Base-by-base conservation (phyloP, 2,113 vertebrate genomes). In the Oreochromis niloticus region DNA sequence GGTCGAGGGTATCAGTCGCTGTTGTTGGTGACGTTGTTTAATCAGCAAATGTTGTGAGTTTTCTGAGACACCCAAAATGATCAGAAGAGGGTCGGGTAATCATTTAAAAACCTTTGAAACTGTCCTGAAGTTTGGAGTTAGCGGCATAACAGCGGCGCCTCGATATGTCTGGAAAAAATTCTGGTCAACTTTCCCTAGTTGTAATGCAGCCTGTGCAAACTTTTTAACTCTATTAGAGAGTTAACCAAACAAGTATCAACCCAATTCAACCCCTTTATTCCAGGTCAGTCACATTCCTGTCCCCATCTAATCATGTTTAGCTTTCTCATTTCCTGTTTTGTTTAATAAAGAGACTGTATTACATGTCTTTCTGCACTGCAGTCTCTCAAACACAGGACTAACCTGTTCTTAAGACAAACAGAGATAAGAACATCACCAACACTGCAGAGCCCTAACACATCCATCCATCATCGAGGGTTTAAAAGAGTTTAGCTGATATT, bases 331-430 rank as follows among this genome's bases (percentile, higher is more conserved):
- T 0, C n/a, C n/a, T 43, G n/a, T 14, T 24, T 2, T 43, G 12
- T 24, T 41, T 71, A 9, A 43, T 43, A 24, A 71, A 16, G n/a
- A 71, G 39, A 71, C 36, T 24, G 1, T 34, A 24, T 43, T 39
- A 39, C 63, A 43, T 0, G 0, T 71, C 19, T 71, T 71, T 36
- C 63, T 22, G 36, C n/a, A 71, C 7, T 0, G 36, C 63, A 9
- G 36, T 43, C n/a, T 71, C 63, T 71, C 63, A 41, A 14, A 71
- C 41, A 71, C 7, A 71, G 36, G 4, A 1, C n/a, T 41, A 43
- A 71, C 63, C 36, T 71, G 19, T 68, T 41, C 32, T 66, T 36
- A 36, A 66, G 59, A n/a, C 9, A 63, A 63, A 34, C 30, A 68
- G 34, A 39, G 61, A 66, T 1, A 6, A 36, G 61, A 66, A 66